Evolutionary conservation across 1,140 invertebrate genomes (phyloP).

Genomic region (Caenorhabditis briggsae): DNA sequence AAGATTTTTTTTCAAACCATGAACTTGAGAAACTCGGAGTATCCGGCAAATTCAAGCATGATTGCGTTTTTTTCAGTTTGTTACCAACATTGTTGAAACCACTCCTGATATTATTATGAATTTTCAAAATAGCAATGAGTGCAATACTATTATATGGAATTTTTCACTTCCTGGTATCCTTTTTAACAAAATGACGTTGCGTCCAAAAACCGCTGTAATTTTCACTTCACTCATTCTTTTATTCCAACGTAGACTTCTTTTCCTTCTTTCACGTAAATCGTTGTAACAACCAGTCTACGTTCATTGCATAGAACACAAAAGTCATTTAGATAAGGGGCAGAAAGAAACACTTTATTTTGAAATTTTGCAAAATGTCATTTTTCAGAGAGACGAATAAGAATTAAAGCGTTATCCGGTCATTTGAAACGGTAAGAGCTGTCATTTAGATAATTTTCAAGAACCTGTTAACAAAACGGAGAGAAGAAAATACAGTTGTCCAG

Average conservation of each 20-base stretch:
- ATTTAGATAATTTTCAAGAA: not conserved
- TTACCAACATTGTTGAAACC: too few species aligned
- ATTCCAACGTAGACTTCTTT: not conserved
- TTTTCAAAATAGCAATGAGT: too few species aligned
- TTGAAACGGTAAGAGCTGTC: not conserved
- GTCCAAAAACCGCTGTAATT: not conserved
- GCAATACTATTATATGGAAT: too few species aligned
- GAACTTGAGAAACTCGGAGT: too few species aligned
- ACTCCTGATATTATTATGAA: too few species aligned
- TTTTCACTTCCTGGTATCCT: too few species aligned
- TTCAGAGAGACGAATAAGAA: not conserved
- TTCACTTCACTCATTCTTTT: not conserved
- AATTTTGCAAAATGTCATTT: not conserved
- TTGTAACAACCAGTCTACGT: not conserved
- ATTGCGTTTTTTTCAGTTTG: too few species aligned
- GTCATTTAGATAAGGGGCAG: not conserved
- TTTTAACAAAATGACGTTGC: too few species aligned
- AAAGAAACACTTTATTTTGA: not conserved
- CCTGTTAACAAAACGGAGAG: not conserved
- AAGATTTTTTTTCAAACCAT: too few species aligned
- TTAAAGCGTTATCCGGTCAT: slow-evolving; percentile 33
- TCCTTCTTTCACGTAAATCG: not conserved
- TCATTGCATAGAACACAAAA: slow-evolving; percentile 28
- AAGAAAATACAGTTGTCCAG: not conserved
- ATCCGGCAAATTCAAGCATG: too few species aligned